Evolutionary conservation across 1,140 invertebrate species (phyloP).

Genomic region (Cydia splendana): DNA sequence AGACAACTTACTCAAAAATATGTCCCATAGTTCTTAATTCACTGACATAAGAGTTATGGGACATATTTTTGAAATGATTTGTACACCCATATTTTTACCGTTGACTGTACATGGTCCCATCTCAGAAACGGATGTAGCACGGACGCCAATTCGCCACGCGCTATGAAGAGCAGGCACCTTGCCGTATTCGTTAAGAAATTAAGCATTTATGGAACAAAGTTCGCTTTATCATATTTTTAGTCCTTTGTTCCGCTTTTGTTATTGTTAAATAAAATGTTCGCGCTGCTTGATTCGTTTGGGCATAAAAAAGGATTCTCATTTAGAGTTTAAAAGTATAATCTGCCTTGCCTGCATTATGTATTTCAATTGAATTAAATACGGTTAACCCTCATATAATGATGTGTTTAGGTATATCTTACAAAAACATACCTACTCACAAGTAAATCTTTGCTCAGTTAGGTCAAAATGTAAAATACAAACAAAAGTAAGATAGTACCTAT

Average conservation of each 20-base stretch:
- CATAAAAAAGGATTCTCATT: background rate
- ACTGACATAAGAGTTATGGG: no score
- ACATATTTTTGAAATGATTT: no score
- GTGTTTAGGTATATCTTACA: background rate
- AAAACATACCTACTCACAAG: background rate
- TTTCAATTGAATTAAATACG: no score
- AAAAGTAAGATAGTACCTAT: background rate
- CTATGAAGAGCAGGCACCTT: background rate
- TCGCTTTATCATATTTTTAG: background rate
- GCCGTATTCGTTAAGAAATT: slow-evolving; percentile 21
- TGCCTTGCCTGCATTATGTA: no score
- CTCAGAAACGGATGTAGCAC: background rate
- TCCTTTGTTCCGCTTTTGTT: background rate
- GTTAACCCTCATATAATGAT: no score
- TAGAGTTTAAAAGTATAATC: no score
- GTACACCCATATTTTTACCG: no score
- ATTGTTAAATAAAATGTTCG: background rate
- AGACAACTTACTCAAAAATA: no score
- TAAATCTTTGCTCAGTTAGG: background rate
- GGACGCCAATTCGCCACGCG: background rate
- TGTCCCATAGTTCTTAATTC: no score
- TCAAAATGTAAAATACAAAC: background rate
- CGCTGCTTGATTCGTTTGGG: background rate
- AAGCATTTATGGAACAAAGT: slow-evolving; percentile 17
- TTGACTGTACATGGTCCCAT: no score